Evolutionary conservation across 2,113 vertebrate genomes (phyloP).

Genomic region (Nesogale talazaci): DNA sequence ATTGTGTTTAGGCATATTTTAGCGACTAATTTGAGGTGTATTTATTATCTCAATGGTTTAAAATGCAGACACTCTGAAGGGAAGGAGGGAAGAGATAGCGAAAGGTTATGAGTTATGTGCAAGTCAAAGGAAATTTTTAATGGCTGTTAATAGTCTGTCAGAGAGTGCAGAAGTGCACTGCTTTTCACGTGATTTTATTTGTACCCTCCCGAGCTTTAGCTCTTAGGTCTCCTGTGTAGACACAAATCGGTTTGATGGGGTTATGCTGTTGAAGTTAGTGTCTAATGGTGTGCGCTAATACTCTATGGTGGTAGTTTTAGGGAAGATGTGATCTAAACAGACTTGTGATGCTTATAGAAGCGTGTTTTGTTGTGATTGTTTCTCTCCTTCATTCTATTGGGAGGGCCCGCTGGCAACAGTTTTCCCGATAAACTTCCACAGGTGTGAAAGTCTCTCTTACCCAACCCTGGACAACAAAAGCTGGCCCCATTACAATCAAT

Average conservation of each 20-base stretch:
- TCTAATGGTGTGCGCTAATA: constrained; percentile 58
- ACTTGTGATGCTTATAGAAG: constrained; percentile 29
- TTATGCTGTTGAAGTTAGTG: constrained; percentile 62
- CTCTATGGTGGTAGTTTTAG: constrained; percentile 49
- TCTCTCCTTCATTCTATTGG: not conserved
- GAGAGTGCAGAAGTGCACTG: constrained; percentile 52
- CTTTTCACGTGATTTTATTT: constrained; percentile 64
- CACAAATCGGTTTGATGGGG: constrained; percentile 54
- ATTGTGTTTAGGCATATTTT: constrained; percentile 51
- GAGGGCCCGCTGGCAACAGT: too few species aligned
- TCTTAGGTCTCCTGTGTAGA: constrained; percentile 65
- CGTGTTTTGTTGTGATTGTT: constrained; percentile 4
- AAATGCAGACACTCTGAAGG: constrained; percentile 19
- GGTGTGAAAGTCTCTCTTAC: constrained; percentile 53
- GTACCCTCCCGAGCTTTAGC: constrained; percentile 60
- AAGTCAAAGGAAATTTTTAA: constrained; percentile 64
- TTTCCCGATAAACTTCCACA: not conserved
- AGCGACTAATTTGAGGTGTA: constrained; percentile 27
- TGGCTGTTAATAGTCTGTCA: constrained; percentile 57
- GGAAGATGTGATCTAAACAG: constrained; percentile 39
- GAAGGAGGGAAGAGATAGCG: constrained; percentile 1
- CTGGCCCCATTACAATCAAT: constrained; percentile 26
- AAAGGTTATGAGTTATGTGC: constrained; percentile 52
- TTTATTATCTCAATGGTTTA: constrained; percentile 58
- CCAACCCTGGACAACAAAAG: constrained; percentile 48